phyloP scores from a whole-genome alignment of 1,140 invertebrate genomes.

The Bombyx mandarina region DNA sequence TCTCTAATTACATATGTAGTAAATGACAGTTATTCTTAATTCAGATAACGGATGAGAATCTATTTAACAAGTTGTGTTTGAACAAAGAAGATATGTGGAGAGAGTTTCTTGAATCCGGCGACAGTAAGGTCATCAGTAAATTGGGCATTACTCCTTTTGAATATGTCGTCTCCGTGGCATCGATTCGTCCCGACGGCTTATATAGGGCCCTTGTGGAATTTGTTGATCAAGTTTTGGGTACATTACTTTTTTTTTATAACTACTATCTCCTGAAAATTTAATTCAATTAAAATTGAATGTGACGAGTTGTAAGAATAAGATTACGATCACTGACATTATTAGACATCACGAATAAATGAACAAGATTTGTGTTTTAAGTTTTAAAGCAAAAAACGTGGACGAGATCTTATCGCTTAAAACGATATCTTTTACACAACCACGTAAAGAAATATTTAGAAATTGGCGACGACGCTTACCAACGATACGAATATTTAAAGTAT shows the following conservation, averaged over 20 bases:
- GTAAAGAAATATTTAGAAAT: too few relatives aligned
- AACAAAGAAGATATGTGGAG: slow-evolving; percentile 77
- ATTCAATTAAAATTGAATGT: too few relatives aligned
- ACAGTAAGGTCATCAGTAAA: slow-evolving; percentile 24
- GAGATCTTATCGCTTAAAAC: too few relatives aligned
- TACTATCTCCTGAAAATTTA: too few relatives aligned
- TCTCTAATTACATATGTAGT: background rate
- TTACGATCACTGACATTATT: too few relatives aligned
- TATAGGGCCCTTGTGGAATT: slow-evolving; percentile 41
- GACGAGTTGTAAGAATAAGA: too few relatives aligned
- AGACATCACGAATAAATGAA: too few relatives aligned
- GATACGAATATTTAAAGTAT: too few relatives aligned
- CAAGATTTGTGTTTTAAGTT: too few relatives aligned
- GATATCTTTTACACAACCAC: too few relatives aligned
- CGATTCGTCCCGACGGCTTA: slow-evolving; percentile 29
- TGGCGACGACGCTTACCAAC: too few relatives aligned
- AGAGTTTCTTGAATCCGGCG: slow-evolving; percentile 74
- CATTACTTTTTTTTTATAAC: slow-evolving; percentile 1
- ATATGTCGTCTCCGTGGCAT: slow-evolving; percentile 23
- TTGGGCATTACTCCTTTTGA: slow-evolving; percentile 37
- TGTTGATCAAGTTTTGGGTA: slow-evolving; percentile 47
- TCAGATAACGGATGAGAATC: slow-evolving; percentile 72
- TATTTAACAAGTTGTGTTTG: slow-evolving; percentile 76
- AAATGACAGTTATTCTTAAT: slow-evolving; percentile 11
- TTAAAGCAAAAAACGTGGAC: too few relatives aligned